Conservation (phyloP, 2,888 invertebrate species). For the Trachelus tabidus region DNA sequence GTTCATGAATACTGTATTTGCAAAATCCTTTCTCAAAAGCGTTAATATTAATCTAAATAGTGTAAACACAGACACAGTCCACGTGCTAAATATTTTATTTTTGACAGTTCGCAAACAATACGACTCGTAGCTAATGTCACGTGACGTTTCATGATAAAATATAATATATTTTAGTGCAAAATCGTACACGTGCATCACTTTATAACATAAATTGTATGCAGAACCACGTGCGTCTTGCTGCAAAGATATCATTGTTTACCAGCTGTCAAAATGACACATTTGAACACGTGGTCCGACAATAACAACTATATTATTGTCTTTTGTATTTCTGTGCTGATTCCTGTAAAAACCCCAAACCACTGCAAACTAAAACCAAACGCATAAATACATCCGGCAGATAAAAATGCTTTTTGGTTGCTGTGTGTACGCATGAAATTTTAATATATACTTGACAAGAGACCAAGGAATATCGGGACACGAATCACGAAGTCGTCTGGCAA, state of each 20-base stretch:
- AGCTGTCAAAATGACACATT: not conserved
- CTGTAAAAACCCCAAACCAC: not conserved
- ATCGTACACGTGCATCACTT: not conserved
- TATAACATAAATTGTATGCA: not conserved
- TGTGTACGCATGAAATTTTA: not conserved
- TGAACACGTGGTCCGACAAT: not conserved
- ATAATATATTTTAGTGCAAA: not conserved
- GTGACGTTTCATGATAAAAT: not conserved
- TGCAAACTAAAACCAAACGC: not conserved
- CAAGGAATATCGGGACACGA: not conserved
- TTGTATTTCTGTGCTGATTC: not conserved
- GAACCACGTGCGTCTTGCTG: not conserved
- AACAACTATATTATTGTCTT: not conserved
- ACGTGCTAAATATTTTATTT: not conserved
- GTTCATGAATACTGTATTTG: not conserved
- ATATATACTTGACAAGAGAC: not conserved
- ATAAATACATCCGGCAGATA: not conserved
- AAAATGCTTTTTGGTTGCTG: not conserved
- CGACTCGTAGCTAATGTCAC: not conserved
- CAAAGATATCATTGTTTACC: not conserved
- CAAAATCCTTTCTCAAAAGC: not conserved
- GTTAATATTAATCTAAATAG: not conserved
- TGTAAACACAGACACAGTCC: not conserved
- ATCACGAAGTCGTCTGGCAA: conserved; percentile 35
- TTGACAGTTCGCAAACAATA: not conserved